Conservation (phyloP, 2,797 vertebrate genomes). For the Gymnodraco acuticeps region DNA sequence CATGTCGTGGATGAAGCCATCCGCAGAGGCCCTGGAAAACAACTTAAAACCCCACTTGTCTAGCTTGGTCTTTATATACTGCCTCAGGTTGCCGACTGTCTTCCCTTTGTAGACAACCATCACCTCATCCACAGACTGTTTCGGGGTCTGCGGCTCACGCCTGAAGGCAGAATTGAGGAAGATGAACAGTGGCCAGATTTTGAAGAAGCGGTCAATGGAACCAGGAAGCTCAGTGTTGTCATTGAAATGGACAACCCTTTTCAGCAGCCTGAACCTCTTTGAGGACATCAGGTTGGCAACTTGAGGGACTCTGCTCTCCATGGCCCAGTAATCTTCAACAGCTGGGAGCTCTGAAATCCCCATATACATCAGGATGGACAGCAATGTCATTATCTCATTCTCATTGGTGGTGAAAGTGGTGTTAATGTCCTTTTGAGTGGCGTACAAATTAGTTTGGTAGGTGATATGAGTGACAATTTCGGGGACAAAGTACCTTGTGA, state of each 20-base stretch:
- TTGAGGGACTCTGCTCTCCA: conserved; percentile 24
- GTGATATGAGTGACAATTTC: too few relatives aligned
- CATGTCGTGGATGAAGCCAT: too few relatives aligned
- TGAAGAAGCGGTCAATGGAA: not conserved
- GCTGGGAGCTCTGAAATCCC: conserved; percentile 1
- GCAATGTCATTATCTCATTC: conserved; percentile 5
- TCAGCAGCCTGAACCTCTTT: conserved; percentile 27
- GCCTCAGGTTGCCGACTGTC: too few relatives aligned
- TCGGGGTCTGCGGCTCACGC: too few relatives aligned
- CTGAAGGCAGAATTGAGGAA: too few relatives aligned
- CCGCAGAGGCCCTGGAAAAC: too few relatives aligned
- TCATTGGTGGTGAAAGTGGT: not conserved
- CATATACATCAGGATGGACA: conserved; percentile 17
- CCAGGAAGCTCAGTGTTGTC: conserved; percentile 4
- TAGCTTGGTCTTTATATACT: too few relatives aligned
- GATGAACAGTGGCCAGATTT: too few relatives aligned
- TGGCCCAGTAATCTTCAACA: conserved; percentile 16
- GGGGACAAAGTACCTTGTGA: too few relatives aligned
- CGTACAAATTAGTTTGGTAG: not conserved
- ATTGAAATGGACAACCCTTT: not conserved
- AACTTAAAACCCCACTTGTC: too few relatives aligned
- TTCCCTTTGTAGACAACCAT: too few relatives aligned
- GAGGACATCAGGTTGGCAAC: conserved; percentile 32
- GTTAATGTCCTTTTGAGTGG: not conserved
- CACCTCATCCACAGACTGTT: too few relatives aligned